Evolutionary conservation across 2,113 vertebrate species (phyloP), one percentile per base, ranked within the genome.

Genomic region (Gambusia holbrooki): DNA sequence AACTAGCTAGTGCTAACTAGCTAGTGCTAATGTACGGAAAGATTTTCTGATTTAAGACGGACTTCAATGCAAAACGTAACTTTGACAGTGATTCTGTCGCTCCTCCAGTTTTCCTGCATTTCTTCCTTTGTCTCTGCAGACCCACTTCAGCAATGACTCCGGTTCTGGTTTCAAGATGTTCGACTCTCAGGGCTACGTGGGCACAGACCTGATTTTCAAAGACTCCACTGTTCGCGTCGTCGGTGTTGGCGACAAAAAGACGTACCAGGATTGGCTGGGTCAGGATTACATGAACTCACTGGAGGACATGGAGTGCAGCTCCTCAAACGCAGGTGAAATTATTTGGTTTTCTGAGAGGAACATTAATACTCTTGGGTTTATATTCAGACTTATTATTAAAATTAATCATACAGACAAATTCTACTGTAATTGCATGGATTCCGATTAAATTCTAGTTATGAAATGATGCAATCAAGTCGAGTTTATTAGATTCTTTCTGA

Each of bases 181-280:
- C 67, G 95, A 96, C 89, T 99, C 98, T 1, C 89, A 94, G 69
- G 0, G 28, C 35, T 99, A 96, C 70, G 30, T 80, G 0, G 95
- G 96, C 69, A 90, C 92, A 67, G 95, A 99, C 85, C 93, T 99
- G 75, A 94, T 99, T 74, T 99, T 99, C 90, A 98, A 96, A 82
- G 98, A 99, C 86, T 96, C 97, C 71, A 92, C 97, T 0, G 14
- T 95, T 15, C 90, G 68, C 28, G 88, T 95, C 0, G 93, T 97
- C 67, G 95, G 94, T 0, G 95, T 96, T 0, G 77, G 60, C 25
- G 95, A 97, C 71, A 97, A 61, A 62, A 96, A 93, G 80, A 96
- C 96, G 0, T 96, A 96, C 8, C 27, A 84, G 27, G 92, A 96
- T n/a, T 99, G 98, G 98, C 94, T 99, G 85, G 97, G 96, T 27